Percentiles rank a stretch among this genome's conserved stretches.
phyloP scores from a whole-genome alignment of 1,140 invertebrate species.

The Mylabris phalerata region DNA sequence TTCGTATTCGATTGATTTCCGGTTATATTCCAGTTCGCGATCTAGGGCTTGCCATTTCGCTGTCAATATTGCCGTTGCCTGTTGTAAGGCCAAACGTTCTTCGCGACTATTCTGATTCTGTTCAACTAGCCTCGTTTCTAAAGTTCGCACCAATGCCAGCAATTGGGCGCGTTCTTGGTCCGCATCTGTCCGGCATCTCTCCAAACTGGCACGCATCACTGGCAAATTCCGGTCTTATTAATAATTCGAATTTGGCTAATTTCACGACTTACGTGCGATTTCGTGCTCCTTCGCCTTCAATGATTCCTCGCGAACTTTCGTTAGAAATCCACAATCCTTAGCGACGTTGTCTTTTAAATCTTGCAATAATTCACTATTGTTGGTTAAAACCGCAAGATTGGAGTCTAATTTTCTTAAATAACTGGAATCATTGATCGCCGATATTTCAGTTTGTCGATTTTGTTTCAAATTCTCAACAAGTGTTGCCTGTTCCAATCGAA shows the following conservation, averaged over 20 bases:
- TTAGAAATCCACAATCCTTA: slow-evolving; percentile 38
- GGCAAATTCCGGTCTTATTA: slow-evolving; percentile 1
- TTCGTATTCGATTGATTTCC: slow-evolving; percentile 43
- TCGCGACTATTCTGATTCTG: slow-evolving; percentile 39
- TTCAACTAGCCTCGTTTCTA: slow-evolving; percentile 43
- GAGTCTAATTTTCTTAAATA: slow-evolving; percentile 42
- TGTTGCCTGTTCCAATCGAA: slow-evolving; percentile 38
- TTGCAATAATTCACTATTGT: slow-evolving; percentile 35
- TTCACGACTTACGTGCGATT: slow-evolving; percentile 33
- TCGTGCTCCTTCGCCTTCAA: slow-evolving; percentile 38
- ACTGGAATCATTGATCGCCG: slow-evolving; percentile 39
- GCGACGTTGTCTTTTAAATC: slow-evolving; percentile 35
- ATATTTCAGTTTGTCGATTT: slow-evolving; percentile 40
- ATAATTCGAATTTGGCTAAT: no score
- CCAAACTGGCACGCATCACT: slow-evolving; percentile 41
- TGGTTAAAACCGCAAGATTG: slow-evolving; percentile 40
- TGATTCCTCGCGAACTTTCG: slow-evolving; percentile 39
- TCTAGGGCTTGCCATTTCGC: slow-evolving; percentile 43
- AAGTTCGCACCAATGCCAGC: slow-evolving; percentile 42
- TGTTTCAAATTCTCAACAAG: slow-evolving; percentile 44
- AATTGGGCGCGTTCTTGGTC: slow-evolving; percentile 45
- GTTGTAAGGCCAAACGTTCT: slow-evolving; percentile 39
- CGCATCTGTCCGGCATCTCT: slow-evolving; percentile 41
- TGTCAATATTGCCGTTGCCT: slow-evolving; percentile 34
- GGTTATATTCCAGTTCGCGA: slow-evolving; percentile 40